A percentile compares a stretch with the other conserved stretches of the same genome.
phyloP scores from a whole-genome alignment of 2,113 vertebrate species.

The Aix galericulata region DNA sequence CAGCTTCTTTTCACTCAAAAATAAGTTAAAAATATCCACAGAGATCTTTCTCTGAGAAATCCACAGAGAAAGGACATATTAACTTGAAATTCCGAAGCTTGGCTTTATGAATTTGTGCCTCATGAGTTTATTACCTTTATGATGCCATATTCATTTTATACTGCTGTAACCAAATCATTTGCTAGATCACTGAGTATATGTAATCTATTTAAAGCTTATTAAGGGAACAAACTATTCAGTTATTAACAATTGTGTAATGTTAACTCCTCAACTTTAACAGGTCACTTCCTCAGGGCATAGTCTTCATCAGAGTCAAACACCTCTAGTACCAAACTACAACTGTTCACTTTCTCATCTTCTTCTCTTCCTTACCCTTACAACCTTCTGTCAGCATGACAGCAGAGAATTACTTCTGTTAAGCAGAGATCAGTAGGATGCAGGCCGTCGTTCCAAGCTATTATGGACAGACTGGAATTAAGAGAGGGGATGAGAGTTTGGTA shows the following conservation, averaged over 20 bases:
- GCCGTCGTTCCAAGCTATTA: background rate
- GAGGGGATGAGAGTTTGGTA: background rate
- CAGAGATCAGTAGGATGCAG: background rate
- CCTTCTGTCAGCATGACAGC: background rate
- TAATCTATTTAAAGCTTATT: background rate
- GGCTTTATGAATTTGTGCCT: background rate
- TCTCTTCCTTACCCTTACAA: background rate
- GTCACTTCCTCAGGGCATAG: background rate
- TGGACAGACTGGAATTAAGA: background rate
- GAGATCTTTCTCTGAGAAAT: background rate
- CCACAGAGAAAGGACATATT: background rate
- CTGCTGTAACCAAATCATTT: background rate
- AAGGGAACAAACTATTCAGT: background rate
- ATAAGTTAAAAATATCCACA: background rate
- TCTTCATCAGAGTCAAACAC: background rate
- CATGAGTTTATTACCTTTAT: background rate
- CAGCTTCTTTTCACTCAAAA: background rate
- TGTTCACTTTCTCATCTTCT: background rate
- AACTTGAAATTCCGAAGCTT: background rate
- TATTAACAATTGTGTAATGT: background rate
- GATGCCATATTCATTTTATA: background rate
- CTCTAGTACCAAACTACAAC: background rate
- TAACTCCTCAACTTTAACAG: background rate
- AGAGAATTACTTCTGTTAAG: background rate
- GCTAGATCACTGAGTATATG: background rate